These are phyloP conservation scores for Acrossocheilus wenchowensis DNA, from an alignment of 2,797 vertebrate species.

Conservation along the genomic window DNA sequence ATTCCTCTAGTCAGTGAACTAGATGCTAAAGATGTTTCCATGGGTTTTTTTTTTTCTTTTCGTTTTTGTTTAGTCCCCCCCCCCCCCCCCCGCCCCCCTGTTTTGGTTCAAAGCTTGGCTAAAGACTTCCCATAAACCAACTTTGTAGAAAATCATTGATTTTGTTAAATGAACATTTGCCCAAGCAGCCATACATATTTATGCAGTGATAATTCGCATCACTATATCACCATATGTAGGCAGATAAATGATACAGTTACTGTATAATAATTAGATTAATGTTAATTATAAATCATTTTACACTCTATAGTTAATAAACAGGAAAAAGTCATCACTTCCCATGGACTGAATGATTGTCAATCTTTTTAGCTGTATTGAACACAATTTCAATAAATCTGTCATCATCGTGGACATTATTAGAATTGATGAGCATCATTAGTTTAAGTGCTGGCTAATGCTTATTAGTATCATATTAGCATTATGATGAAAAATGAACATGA, in stretches of 20 bases:
- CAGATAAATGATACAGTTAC: constrained; percentile 32
- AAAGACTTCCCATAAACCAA: constrained; percentile 23
- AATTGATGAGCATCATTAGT: constrained; percentile 50
- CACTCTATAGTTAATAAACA: constrained; percentile 49
- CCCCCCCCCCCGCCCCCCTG: too few relatives aligned
- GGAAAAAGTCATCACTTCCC: constrained; percentile 28
- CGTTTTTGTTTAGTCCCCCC: background rate
- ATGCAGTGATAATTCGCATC: constrained; percentile 19
- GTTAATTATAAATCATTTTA: constrained; percentile 41
- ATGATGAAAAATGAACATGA: constrained; percentile 45
- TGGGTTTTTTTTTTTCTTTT: too few relatives aligned
- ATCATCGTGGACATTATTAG: constrained; percentile 31
- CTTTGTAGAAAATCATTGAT: constrained; percentile 22
- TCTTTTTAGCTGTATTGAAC: constrained; percentile 34
- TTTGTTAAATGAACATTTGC: constrained; percentile 42
- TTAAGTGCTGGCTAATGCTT: constrained; percentile 48
- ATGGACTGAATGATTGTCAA: constrained; percentile 26
- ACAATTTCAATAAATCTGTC: constrained; percentile 37
- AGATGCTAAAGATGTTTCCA: background rate
- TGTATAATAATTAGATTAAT: constrained; percentile 50
- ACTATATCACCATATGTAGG: constrained; percentile 34
- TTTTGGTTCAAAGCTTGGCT: constrained; percentile 6
- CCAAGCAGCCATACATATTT: constrained; percentile 42
- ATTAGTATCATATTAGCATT: constrained; percentile 50
- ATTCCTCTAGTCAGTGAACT: background rate